Base-by-base conservation (phyloP, 2,113 vertebrate species). In the Buteo buteo region DNA sequence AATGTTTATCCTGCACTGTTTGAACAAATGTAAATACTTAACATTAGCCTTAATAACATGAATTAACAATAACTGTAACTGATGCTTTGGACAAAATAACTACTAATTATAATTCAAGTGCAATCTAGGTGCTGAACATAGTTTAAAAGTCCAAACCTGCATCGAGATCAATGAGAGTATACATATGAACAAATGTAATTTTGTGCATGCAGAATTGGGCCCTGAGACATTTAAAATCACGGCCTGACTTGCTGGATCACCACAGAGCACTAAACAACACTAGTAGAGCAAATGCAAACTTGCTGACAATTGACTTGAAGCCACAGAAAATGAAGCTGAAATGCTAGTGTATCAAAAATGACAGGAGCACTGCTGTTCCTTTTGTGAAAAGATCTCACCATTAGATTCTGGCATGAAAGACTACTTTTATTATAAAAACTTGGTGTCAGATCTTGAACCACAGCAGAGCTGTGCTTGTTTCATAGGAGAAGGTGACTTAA, bases 11-110 rank as follows among this genome's bases (percentile, higher is more conserved):
- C 82, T 76, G 47, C 54, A 73, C 8, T 91, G n/a, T 82, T 76
- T 42, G 58, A 95, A 96, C 31, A 96, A 87, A 81, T 45, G 85
- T 65, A 93, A 84, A 92, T 78, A 61, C 82, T 59, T 76, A 95
- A 77, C 12, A 50, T 62, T 82, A 94, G 25, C 58, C 26, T 96
- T 85, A 79, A 74, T 26, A 54, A 65, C 19, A 66, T 87, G 93
- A 94, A 61, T 61, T 77, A 50, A 82, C 38, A 87, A 78, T 45
- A 82, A 61, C 34, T 86, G 34, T 64, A 94, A 91, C 61, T 22
- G 77, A 66, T 54, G 31, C 12, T 95, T 77, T 79, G 42, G 87
- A 91, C n/a, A 83, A 81, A 96, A 40, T 66, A 89, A 81, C 24
- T 61, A 44, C 6, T 59, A 72, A 61, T 62, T 32, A n/a, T 66